Evolutionary conservation across 2,888 invertebrate genomes (phyloP).

Genomic region (Malachius bipustulatus): DNA sequence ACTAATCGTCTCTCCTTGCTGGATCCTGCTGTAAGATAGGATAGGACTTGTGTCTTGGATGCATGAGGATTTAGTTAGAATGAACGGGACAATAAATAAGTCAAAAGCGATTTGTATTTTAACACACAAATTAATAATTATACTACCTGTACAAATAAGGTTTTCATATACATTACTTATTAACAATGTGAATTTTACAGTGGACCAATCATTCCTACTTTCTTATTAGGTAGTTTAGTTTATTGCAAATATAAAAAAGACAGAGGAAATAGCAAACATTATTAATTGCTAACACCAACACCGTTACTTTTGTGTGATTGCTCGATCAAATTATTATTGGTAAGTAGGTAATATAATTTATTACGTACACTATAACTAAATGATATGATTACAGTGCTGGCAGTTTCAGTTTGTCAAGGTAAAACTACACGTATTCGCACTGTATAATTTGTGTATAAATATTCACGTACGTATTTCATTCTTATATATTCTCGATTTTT

Average conservation of each 20-base stretch:
- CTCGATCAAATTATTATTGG: slow-evolving; percentile 3
- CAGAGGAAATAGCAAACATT: slow-evolving; percentile 14
- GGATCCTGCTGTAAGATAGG: too few relatives aligned
- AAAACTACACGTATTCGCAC: slow-evolving; percentile 3
- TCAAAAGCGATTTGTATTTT: slow-evolving; percentile 37
- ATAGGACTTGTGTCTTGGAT: too few relatives aligned
- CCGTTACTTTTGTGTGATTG: slow-evolving; percentile 13
- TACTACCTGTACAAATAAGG: slow-evolving; percentile 39
- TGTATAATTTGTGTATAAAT: too few relatives aligned
- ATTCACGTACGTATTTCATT: too few relatives aligned
- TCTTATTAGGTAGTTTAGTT: slow-evolving; percentile 21
- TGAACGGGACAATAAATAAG: too few relatives aligned
- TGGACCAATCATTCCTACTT: slow-evolving; percentile 34
- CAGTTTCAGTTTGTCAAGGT: not conserved
- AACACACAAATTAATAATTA: slow-evolving; percentile 38
- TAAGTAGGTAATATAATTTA: slow-evolving; percentile 7
- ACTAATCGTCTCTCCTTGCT: too few relatives aligned
- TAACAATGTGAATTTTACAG: slow-evolving; percentile 38
- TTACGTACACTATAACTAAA: slow-evolving; percentile 15
- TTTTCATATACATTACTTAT: slow-evolving; percentile 33
- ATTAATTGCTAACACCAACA: slow-evolving; percentile 14
- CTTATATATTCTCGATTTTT: too few relatives aligned
- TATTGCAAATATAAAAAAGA: slow-evolving; percentile 27
- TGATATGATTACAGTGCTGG: slow-evolving; percentile 16
- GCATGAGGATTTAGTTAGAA: too few relatives aligned